A percentile compares a stretch with the other conserved stretches of the same genome.
Conservation (phyloP, 2,797 vertebrate species). For the Poecilia gillii region DNA sequence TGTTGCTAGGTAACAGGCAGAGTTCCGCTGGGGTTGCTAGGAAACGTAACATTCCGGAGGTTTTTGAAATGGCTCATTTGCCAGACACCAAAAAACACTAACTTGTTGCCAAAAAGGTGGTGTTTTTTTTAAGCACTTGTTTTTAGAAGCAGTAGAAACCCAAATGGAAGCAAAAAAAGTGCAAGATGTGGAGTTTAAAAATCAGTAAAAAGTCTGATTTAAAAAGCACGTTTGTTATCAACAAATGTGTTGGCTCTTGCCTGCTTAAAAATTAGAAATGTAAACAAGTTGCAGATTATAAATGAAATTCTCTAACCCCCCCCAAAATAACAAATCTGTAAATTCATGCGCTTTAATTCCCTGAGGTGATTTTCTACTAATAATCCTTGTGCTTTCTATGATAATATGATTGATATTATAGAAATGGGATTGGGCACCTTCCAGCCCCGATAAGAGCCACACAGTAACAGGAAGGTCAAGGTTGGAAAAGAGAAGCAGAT, state of each 20-base stretch:
- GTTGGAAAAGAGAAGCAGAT: neutral
- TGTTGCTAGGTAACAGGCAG: no score
- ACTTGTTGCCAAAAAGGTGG: no score
- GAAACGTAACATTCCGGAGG: no score
- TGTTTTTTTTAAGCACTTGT: no score
- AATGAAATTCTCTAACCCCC: neutral
- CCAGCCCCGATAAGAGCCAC: neutral
- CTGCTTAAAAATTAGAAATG: no score
- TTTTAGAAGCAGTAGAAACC: no score
- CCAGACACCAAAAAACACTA: no score
- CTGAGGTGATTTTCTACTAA: neutral
- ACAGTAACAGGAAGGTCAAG: neutral
- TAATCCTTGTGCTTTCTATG: neutral
- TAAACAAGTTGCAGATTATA: neutral
- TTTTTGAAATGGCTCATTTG: neutral
- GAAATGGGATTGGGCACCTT: neutral
- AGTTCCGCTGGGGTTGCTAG: no score
- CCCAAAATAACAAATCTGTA: neutral
- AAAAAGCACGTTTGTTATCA: neutral
- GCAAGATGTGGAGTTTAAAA: neutral
- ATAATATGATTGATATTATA: neutral
- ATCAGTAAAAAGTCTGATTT: neutral
- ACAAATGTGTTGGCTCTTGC: neutral
- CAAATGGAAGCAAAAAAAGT: neutral
- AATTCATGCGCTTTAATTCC: neutral